These are phyloP conservation scores for Parauchenoglanis punctatus DNA, from an alignment of 2,797 vertebrate genomes.

Conservation along the genomic window DNA sequence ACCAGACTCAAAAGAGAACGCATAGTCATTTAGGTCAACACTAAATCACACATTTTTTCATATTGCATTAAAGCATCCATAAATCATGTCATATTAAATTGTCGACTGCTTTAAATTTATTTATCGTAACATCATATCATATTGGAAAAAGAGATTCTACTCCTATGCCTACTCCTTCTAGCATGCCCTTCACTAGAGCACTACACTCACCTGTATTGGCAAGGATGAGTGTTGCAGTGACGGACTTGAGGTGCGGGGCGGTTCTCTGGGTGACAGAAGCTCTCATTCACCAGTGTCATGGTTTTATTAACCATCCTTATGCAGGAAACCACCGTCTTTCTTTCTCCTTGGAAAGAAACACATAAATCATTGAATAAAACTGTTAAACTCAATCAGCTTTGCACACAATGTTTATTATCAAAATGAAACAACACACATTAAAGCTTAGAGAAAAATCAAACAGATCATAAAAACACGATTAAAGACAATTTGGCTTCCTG, in stretches of 20 bases:
- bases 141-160: neutral
- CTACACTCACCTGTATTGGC: conserved; percentile 86
- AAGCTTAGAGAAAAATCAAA: neutral
- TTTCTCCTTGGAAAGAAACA: conserved; percentile 77
- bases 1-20: too few relatives aligned
- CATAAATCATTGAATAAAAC: neutral
- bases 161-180: neutral
- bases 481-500: neutral
- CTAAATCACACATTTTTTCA: neutral
- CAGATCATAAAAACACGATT: neutral
- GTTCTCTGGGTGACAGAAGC: conserved; percentile 83
- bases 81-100: neutral
- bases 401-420: neutral
- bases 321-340: conserved; percentile 89
- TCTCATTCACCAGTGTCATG: conserved; percentile 84
- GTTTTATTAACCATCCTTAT: conserved; percentile 88
- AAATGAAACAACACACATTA: neutral
- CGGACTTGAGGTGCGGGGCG: conserved; percentile 85
- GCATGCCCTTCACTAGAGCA: neutral
- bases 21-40: neutral
- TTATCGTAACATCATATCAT: neutral
- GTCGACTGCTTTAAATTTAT: neutral
- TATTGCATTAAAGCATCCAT: neutral
- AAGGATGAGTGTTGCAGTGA: conserved; percentile 87
- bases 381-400: neutral